Percentiles rank a stretch among this genome's conserved stretches.
Evolutionary conservation across 2,797 vertebrate species (phyloP).

Genomic region (Halcyon badia): DNA sequence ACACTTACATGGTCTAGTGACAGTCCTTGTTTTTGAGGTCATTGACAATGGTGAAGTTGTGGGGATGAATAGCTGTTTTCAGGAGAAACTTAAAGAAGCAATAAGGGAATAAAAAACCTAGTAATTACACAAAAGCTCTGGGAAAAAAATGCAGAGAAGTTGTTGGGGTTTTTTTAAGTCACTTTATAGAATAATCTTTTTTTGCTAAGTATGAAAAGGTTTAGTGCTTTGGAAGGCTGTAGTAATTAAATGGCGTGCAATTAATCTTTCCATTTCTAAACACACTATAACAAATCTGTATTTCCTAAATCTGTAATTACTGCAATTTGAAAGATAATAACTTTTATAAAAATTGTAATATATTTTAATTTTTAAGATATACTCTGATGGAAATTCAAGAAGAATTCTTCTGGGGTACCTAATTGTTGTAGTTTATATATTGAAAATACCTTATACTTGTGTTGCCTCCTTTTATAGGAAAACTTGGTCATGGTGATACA

Average conservation of each 20-base stretch:
- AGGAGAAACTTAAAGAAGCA: background rate
- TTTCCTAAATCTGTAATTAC: background rate
- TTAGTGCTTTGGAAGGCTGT: background rate
- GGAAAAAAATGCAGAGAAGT: background rate
- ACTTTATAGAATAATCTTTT: background rate
- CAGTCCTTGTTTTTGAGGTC: background rate
- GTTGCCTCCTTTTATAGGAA: slow-evolving; percentile 74
- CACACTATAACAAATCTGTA: background rate
- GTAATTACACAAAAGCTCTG: background rate
- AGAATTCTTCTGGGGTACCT: background rate
- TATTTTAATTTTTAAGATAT: background rate
- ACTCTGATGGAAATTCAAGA: background rate
- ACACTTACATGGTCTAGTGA: background rate
- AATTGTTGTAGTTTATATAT: background rate
- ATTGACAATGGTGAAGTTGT: background rate
- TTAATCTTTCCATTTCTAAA: background rate
- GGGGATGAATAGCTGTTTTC: background rate
- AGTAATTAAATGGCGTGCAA: background rate
- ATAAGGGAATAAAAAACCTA: background rate
- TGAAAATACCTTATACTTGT: background rate
- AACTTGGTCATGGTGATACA: slow-evolving; percentile 87
- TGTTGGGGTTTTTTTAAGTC: background rate
- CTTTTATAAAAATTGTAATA: background rate
- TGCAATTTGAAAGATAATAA: background rate
- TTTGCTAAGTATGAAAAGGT: background rate